Percentiles rank a stretch among this genome's conserved stretches.
phyloP scores from a whole-genome alignment of 2,888 invertebrate species.

The Drosophila kambysellisi region DNA sequence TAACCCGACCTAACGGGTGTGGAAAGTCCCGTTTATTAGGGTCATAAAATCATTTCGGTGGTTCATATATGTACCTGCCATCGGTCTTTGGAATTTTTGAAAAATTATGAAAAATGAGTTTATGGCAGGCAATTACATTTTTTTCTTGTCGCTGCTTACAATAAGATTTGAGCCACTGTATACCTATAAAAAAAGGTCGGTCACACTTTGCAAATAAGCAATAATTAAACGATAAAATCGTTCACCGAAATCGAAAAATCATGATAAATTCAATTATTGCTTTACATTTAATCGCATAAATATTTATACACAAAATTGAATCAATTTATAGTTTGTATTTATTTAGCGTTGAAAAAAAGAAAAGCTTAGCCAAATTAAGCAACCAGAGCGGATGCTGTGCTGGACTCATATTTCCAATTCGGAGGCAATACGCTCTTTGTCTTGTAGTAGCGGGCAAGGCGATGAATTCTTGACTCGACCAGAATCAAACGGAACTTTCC shows the following conservation, averaged over 20 bases:
- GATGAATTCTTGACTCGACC: constrained; percentile 99
- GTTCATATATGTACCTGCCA: too few species aligned
- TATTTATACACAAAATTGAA: background rate
- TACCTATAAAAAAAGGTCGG: constrained; percentile 2
- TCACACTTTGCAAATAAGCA: constrained; percentile 12
- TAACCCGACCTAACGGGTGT: too few species aligned
- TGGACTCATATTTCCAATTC: constrained; percentile 99
- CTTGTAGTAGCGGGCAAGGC: constrained; percentile 99
- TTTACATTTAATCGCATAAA: background rate
- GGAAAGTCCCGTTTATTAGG: too few species aligned
- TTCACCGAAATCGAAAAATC: background rate
- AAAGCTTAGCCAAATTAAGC: constrained; percentile 23
- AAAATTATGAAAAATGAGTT: too few species aligned
- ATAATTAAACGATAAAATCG: background rate
- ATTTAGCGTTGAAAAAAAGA: constrained; percentile 32
- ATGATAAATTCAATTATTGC: background rate
- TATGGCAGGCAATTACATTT: too few species aligned
- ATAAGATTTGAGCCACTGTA: too few species aligned
- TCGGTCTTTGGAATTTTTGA: too few species aligned
- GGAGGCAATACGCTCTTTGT: constrained; percentile 97
- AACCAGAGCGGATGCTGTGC: constrained; percentile 99
- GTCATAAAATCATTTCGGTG: too few species aligned
- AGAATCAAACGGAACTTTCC: constrained; percentile 99
- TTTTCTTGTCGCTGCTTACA: too few species aligned
- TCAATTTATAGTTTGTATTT: constrained; percentile 33